Evolutionary conservation across 92 coral and sea anemone genomes (phyloP), one percentile per base, ranked within the genome.

Genomic region (Heliopora coerulea): DNA sequence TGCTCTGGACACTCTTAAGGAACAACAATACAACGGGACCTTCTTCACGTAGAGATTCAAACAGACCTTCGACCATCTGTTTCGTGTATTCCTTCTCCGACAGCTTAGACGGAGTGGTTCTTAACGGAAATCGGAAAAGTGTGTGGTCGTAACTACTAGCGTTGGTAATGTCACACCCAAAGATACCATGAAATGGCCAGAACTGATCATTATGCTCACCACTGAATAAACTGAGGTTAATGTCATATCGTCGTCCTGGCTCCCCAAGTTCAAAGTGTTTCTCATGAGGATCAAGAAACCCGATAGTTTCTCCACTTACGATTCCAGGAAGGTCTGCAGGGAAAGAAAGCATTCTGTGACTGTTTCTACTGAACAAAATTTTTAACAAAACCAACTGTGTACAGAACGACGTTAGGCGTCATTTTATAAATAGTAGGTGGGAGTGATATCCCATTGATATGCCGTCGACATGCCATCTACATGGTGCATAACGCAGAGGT

Each of bases 1-100:
- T 85, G 26, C 65, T 78, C 50, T 92, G 96, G 30, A 92, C 54
- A 65, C 76, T 87, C 69, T 87, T 92, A 8, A 92, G 84, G 52
- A 92, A 92, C 60, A 92, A 78, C 30, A 92, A 65, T 49, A 89
- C 83, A 5, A 89, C 28, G 0, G 96, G 79, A 21, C 96, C 96
- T 64, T 92, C 97, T 74, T 82, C 96, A 2, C 19, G 40, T 26
- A 88, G 79, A 41, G 88, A 86, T 13, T 79, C 62, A 40, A 88
- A 86, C 32, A 85, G 68, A 12, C 52, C 67, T 0, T 29, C 13
- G 59, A 88, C 69, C 56, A 75, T 88, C 58, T 80, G 82, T 10
- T 65, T 77, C 10, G 90, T 82, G 61, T 88, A 88, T 33, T 79
- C 15, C 1, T 84, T 82, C 29, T 75, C 72, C 12, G 93, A 88